These are phyloP conservation scores for Thalassophryne amazonica DNA, from an alignment of 2,797 vertebrate species.

Conservation along the genomic window DNA sequence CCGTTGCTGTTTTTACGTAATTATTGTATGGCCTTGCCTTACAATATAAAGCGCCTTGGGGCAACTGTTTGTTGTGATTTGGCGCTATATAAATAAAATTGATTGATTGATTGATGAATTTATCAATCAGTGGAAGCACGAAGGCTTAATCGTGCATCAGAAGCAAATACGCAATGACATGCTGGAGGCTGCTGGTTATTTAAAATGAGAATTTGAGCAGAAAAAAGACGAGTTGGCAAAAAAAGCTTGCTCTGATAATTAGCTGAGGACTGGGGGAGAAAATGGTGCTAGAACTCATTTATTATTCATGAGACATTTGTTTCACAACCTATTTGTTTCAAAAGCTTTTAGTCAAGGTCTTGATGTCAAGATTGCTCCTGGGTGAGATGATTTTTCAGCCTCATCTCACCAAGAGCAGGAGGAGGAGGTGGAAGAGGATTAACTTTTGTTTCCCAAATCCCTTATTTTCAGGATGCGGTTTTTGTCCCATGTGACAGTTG, in stretches of 20 bases:
- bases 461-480: neutral
- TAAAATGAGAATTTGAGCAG: slow-evolving; percentile 14
- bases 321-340: slow-evolving; percentile 20
- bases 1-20: no score
- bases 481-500: slow-evolving; percentile 28
- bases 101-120: no score
- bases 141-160: neutral
- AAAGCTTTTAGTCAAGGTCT: slow-evolving; percentile 8
- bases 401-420: neutral
- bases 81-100: no score
- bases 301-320: slow-evolving; percentile 35
- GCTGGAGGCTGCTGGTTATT: slow-evolving; percentile 6
- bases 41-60: no score
- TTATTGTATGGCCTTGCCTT: no score
- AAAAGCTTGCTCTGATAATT: slow-evolving; percentile 13
- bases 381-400: neutral
- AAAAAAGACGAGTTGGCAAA: slow-evolving; percentile 17
- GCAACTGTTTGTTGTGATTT: no score
- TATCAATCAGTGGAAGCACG: slow-evolving; percentile 21
- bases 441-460: neutral
- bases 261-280: neutral
- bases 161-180: neutral
- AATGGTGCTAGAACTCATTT: slow-evolving; percentile 4
- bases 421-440: no score
- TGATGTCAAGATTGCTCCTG: slow-evolving; percentile 4